Conservation (phyloP, 2,113 vertebrate genomes). For the Tautogolabrus adspersus region DNA sequence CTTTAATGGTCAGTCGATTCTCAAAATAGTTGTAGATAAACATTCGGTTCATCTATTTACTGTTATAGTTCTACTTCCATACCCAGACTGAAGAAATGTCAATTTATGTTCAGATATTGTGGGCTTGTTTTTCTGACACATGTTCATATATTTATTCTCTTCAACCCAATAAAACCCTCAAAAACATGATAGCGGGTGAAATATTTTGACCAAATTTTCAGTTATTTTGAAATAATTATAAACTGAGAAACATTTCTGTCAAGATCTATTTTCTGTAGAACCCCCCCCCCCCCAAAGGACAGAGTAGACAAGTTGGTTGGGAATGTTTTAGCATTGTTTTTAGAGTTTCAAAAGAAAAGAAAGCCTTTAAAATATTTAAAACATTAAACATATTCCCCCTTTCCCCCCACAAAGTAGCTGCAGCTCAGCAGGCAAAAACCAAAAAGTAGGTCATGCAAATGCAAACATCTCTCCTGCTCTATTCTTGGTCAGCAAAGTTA, state of each 20-base stretch:
- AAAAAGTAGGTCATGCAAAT: slow-evolving; percentile 63
- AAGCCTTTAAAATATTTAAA: slow-evolving; percentile 36
- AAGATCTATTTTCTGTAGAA: neutral
- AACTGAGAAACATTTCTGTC: neutral
- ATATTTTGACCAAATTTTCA: neutral
- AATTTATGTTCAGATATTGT: neutral
- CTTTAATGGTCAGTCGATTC: neutral
- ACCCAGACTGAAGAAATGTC: neutral
- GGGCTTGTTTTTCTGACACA: neutral
- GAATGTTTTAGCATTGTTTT: neutral
- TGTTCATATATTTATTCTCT: neutral
- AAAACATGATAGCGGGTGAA: neutral
- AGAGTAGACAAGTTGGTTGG: neutral
- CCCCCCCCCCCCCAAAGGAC: neutral
- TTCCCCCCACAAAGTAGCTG: neutral
- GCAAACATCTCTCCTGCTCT: slow-evolving; percentile 26
- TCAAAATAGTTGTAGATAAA: neutral
- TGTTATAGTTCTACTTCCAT: neutral
- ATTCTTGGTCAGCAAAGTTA: slow-evolving; percentile 22
- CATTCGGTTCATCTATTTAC: neutral
- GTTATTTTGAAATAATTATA: neutral
- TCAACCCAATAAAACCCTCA: neutral
- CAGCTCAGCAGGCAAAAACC: slow-evolving; percentile 37
- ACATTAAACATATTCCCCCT: slow-evolving; percentile 30
- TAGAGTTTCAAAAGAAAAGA: slow-evolving; percentile 3